phyloP scores from a whole-genome alignment of 2,113 vertebrate genomes.

The Bubo blakistoni region DNA sequence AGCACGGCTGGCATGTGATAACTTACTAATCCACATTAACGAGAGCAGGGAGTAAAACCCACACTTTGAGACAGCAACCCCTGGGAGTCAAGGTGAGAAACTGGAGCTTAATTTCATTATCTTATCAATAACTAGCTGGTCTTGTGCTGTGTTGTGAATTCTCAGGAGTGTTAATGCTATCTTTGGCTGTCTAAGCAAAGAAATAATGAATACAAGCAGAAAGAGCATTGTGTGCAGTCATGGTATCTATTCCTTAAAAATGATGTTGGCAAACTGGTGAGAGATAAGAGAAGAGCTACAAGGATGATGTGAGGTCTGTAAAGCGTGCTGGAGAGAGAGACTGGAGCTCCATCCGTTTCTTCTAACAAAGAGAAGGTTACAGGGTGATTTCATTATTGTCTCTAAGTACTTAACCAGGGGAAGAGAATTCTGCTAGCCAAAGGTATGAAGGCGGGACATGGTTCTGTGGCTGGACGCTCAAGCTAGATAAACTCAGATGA shows the following conservation, averaged over 20 bases:
- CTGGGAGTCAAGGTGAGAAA: slow-evolving; percentile 34
- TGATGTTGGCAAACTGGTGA: slow-evolving; percentile 7
- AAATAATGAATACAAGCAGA: slow-evolving; percentile 16
- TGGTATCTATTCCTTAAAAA: slow-evolving; percentile 42
- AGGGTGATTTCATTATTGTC: neutral
- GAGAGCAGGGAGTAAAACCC: neutral
- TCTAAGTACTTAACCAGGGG: neutral
- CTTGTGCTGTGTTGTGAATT: neutral
- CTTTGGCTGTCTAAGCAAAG: slow-evolving; percentile 32
- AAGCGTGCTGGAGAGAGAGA: neutral
- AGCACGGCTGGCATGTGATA: neutral
- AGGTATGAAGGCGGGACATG: neutral
- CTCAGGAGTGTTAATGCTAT: slow-evolving; percentile 20
- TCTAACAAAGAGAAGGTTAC: neutral
- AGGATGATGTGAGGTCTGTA: neutral
- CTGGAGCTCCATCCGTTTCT: neutral
- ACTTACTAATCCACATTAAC: neutral
- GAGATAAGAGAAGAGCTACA: slow-evolving; percentile 33
- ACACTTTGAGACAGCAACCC: neutral
- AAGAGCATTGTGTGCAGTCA: neutral
- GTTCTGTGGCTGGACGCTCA: neutral
- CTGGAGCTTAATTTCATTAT: slow-evolving; percentile 55
- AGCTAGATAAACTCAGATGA: neutral
- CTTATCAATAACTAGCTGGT: slow-evolving; percentile 48
- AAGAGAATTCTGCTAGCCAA: neutral